These are phyloP conservation scores for Ctena decussata DNA, from an alignment of 2,888 invertebrate species.

Conservation along the genomic window DNA sequence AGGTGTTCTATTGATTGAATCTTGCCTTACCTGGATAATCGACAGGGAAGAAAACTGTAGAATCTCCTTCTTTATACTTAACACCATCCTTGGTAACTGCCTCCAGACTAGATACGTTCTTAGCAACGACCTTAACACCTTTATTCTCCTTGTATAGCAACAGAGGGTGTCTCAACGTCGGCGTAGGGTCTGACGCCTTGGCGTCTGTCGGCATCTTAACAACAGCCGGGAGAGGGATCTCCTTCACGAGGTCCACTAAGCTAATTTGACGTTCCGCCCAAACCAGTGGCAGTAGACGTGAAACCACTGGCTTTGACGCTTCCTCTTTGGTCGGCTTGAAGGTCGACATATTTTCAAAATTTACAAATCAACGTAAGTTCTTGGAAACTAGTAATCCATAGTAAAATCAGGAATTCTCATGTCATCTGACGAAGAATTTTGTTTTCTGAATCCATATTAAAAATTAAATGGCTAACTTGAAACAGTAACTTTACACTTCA, in stretches of 20 bases:
- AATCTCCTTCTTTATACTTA: conserved; percentile 64
- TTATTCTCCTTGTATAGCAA: conserved; percentile 69
- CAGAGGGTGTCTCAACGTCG: conserved; percentile 68
- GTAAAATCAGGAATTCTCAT: too few species aligned
- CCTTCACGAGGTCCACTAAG: conserved; percentile 60
- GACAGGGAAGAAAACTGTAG: conserved; percentile 70
- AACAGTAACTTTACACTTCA: too few species aligned
- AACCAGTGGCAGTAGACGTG: conserved; percentile 21
- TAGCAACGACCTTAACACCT: conserved; percentile 68
- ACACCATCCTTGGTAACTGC: conserved; percentile 58
- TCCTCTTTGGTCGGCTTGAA: too few species aligned
- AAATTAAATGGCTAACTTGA: too few species aligned
- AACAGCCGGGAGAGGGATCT: conserved; percentile 64
- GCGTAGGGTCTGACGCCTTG: conserved; percentile 28
- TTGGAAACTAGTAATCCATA: too few species aligned
- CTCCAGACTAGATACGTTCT: conserved; percentile 70
- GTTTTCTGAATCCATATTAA: too few species aligned
- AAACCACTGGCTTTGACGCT: too few species aligned
- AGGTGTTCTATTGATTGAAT: too few species aligned
- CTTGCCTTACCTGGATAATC: conserved; percentile 74
- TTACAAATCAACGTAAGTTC: too few species aligned
- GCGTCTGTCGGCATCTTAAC: conserved; percentile 71
- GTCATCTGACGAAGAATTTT: too few species aligned
- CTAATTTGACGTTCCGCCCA: conserved; percentile 67
- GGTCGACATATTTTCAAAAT: too few species aligned